Percentiles rank a stretch among this genome's conserved stretches.
Evolutionary conservation across 2,888 invertebrate species (phyloP).

Genomic region (Epinotia nisella): DNA sequence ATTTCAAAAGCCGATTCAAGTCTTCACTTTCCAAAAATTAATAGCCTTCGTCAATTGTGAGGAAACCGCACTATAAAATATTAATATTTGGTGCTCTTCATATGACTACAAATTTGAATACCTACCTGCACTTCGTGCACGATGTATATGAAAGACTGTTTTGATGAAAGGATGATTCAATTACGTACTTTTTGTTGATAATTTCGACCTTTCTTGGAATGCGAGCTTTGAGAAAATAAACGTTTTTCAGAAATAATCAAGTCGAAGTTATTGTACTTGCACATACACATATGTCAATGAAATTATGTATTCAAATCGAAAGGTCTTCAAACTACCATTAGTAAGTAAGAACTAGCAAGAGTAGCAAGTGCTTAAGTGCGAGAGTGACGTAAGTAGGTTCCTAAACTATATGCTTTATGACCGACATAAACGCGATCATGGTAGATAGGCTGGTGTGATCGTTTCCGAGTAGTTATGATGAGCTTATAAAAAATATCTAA

Average conservation of each 20-base stretch:
- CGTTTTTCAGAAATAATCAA: not conserved
- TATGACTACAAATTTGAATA: conserved; percentile 20
- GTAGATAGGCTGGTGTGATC: too few species aligned
- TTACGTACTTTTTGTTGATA: conserved; percentile 41
- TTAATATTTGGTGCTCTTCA: conserved; percentile 35
- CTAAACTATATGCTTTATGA: not conserved
- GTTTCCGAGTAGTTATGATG: too few species aligned
- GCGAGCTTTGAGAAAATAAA: conserved; percentile 2
- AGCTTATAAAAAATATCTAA: too few species aligned
- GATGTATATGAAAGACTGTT: conserved; percentile 35
- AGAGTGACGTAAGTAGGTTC: too few species aligned
- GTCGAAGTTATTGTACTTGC: not conserved
- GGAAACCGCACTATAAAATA: conserved; percentile 52
- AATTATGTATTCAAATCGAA: too few species aligned
- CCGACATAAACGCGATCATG: too few species aligned
- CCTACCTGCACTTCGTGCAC: conserved; percentile 10
- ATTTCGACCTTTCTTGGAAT: conserved; percentile 11
- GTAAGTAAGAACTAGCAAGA: not conserved
- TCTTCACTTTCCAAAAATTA: conserved; percentile 63
- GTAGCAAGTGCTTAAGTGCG: not conserved
- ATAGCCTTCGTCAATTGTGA: conserved; percentile 60
- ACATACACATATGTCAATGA: not conserved
- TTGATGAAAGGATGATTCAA: conserved; percentile 66
- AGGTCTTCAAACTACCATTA: not conserved
- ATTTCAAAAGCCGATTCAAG: conserved; percentile 26